Evolutionary conservation across 2,888 invertebrate species (phyloP).

Genomic region (Ormyrus pomaceus): DNA sequence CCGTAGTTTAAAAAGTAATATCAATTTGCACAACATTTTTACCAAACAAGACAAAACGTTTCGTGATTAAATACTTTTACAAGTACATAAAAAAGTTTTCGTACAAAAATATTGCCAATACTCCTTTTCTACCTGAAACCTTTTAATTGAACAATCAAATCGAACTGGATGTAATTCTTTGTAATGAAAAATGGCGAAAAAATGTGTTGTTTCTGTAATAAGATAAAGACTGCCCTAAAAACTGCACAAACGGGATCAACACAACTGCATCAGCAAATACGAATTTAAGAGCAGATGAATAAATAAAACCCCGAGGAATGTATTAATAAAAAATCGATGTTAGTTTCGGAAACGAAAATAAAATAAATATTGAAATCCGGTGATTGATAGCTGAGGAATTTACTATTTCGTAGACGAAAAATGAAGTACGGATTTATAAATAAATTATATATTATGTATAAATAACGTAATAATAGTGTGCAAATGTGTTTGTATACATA

Average conservation of each 20-base stretch:
- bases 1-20: no score
- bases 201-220: constrained; percentile 36
- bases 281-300: constrained; percentile 33
- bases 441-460: constrained; percentile 32
- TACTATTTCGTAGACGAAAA: constrained; percentile 5
- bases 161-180: constrained; percentile 37
- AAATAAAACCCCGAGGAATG: constrained; percentile 12
- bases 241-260: constrained; percentile 69
- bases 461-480: constrained; percentile 17
- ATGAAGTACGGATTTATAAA: constrained; percentile 43
- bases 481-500: constrained; percentile 36
- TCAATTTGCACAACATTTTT: no score
- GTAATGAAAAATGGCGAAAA: constrained; percentile 1
- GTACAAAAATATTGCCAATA: constrained; percentile 25
- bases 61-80: no score
- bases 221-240: constrained; percentile 62
- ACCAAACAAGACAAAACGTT: no score
- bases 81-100: background rate
- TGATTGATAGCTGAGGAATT: background rate
- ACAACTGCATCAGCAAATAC: constrained; percentile 59
- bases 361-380: background rate
- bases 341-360: constrained; percentile 3
- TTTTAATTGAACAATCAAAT: constrained; percentile 21
- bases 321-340: constrained; percentile 10
- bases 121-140: constrained; percentile 1